Base-by-base conservation (phyloP, 2,888 invertebrate species). In the Oscheius sp. region DNA sequence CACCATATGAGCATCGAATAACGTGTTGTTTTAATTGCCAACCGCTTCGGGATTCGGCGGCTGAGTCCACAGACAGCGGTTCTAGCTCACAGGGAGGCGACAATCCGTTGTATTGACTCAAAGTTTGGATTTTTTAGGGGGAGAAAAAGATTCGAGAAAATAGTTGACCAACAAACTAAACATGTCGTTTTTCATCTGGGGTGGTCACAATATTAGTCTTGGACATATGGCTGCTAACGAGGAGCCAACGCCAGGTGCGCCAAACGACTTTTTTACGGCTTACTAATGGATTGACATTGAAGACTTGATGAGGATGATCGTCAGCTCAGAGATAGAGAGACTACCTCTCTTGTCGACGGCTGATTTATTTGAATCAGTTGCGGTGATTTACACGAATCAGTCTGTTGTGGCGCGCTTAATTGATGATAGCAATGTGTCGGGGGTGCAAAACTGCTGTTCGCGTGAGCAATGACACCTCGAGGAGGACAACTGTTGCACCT, bases 1-100 rank as follows among this genome's bases (percentile, higher is more conserved):
- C 48, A 50, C 64, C 64, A 64, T 64, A 64, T 64, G 64, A 64
- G 50, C 48, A 46, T 46, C 64, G 64, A 61, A 61, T 61, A 61
- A 61, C 61, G 61, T 61, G 61, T 61, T 61, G 45, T 61, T 61
- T 61, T 61, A 61, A 61, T 61, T 61, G 61, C 61, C 61, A 61
- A 34, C 34, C 48, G 48, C 12, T 20, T 12, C 12, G 15, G 37
- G 37, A 15, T 8, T 15, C 37, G 15, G 8, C 37, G 37, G 37
- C 37, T 37, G 37, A 37, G 15, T 37, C 8, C 15, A 37, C 37
- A 37, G 37, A 37, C 8, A n/a, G n/a, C n/a, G n/a, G n/a, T n/a
- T n/a, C n/a, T n/a, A n/a, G n/a, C n/a, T n/a, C n/a, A n/a, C n/a
- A n/a, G n/a, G n/a, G n/a, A n/a, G 8, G 37, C 37, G 37, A 37